These are phyloP conservation scores for Cotesia chilonis DNA, from an alignment of 1,140 invertebrate species.

Conservation along the genomic window DNA sequence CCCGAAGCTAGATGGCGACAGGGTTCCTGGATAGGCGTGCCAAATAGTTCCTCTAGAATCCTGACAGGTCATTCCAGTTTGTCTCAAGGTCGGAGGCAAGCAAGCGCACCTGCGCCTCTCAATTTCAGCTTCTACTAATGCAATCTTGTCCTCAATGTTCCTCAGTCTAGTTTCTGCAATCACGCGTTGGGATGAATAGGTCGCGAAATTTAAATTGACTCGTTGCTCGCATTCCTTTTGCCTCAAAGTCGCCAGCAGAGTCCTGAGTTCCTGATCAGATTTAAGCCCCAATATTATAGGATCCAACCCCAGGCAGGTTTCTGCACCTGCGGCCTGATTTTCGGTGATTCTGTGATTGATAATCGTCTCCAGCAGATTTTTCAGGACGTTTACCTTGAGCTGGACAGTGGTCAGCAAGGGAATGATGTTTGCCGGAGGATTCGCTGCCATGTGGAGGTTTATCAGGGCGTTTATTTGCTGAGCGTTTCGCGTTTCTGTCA, in stretches of 20 bases:
- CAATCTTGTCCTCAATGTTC: slow-evolving; percentile 54
- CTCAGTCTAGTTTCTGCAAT: slow-evolving; percentile 51
- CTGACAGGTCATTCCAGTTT: slow-evolving; percentile 36
- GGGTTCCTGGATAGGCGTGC: slow-evolving; percentile 42
- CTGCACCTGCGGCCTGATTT: slow-evolving; percentile 50
- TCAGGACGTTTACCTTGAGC: slow-evolving; percentile 58
- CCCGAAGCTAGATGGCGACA: slow-evolving; percentile 1
- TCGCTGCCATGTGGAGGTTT: slow-evolving; percentile 57
- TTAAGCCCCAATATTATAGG: slow-evolving; percentile 50
- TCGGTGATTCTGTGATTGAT: slow-evolving; percentile 55
- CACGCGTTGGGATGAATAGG: slow-evolving; percentile 51
- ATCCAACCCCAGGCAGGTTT: slow-evolving; percentile 49
- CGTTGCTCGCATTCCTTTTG: slow-evolving; percentile 57
- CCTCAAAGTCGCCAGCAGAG: slow-evolving; percentile 48
- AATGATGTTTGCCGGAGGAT: slow-evolving; percentile 51
- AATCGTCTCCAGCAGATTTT: slow-evolving; percentile 50
- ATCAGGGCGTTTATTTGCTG: slow-evolving; percentile 58
- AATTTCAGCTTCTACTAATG: slow-evolving; percentile 56
- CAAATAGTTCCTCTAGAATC: slow-evolving; percentile 36
- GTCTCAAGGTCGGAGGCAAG: slow-evolving; percentile 4
- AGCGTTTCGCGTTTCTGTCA: slow-evolving; percentile 51
- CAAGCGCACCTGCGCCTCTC: slow-evolving; percentile 46
- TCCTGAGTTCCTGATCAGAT: slow-evolving; percentile 53
- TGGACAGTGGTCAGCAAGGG: slow-evolving; percentile 56
- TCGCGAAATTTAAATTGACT: slow-evolving; percentile 53